Evolutionary conservation across 2,797 vertebrate species (phyloP), one percentile per base, ranked within the genome.

Genomic region (Acanthornis magna): DNA sequence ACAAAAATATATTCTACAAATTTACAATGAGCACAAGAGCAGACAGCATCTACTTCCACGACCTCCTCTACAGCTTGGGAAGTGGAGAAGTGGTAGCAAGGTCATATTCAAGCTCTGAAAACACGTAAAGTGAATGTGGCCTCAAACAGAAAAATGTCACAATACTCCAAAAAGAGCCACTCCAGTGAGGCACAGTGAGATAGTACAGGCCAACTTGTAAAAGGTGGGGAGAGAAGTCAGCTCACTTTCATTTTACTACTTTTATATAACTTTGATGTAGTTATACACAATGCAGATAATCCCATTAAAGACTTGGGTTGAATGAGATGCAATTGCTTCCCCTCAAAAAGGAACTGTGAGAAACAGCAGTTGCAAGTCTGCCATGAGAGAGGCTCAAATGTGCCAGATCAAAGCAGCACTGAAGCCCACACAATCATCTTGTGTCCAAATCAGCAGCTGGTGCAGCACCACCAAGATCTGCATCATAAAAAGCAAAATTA

Each of bases 401-500:
- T 19, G 38, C 21, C 68, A 71, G 42, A 74, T 6, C 45, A 77
- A 91, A 77, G 68, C 7, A 79, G 32, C 27, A 51, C 43, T 17
- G 29, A 90, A 86, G 23, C 27, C 27, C 32, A 65, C 30, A 32
- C 20, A 61, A 30, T 15, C 5, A 30, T 29, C 81, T 53, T 16
- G 21, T 47, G 20, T 34, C 23, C 7, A 11, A 55, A n/a, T 36
- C 43, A 19, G 21, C 14, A n/a, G 74, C n/a, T 10, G 9, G 20
- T 32, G 26, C 10, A 79, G 55, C 18, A 66, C 42, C 45, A 80
- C 15, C 30, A 65, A 87, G 36, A 76, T 82, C 19, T 20, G 14
- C 7, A 66, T 23, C 32, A 53, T 6, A 86, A 85, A 82, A 91
- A 47, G 36, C 15, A 79, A 75, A n/a, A 73, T 98, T 98, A 99